phyloP scores from a whole-genome alignment of 2,113 vertebrate genomes.

The Ptyas mucosa region DNA sequence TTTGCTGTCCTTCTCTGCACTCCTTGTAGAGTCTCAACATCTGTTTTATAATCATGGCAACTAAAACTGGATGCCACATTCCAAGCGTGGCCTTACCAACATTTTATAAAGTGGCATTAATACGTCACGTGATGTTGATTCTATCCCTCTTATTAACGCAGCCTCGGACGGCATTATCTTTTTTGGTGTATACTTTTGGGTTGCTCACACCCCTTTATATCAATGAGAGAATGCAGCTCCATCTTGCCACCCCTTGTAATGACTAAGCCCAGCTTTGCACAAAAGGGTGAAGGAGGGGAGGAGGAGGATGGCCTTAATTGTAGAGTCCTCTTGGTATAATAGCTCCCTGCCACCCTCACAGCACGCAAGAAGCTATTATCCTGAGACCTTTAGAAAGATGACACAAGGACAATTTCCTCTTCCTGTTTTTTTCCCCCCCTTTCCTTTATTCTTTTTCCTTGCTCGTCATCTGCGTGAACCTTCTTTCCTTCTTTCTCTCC shows the following conservation, averaged over 20 bases:
- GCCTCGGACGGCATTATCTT: not conserved
- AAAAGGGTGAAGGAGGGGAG: not conserved
- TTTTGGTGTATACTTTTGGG: not conserved
- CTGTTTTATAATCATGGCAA: not conserved
- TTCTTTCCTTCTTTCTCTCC: too few species aligned
- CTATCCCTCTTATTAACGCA: not conserved
- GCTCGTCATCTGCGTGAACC: not conserved
- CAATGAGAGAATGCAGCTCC: not conserved
- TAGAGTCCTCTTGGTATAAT: not conserved
- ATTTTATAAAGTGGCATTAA: not conserved
- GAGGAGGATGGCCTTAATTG: not conserved
- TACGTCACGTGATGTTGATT: not conserved
- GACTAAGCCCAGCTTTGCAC: not conserved
- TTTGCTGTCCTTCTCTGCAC: not conserved
- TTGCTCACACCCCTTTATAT: not conserved
- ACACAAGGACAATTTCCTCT: not conserved
- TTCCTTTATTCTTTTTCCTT: not conserved
- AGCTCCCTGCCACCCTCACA: not conserved
- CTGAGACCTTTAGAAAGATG: not conserved
- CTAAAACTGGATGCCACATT: not conserved
- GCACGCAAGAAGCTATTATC: not conserved
- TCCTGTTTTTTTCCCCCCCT: not conserved
- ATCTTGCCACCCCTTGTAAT: not conserved
- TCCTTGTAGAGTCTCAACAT: not conserved
- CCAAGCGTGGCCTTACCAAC: not conserved